Evolutionary conservation across 2,797 vertebrate genomes (phyloP).

Genomic region (Chaetophractus vellerosus): DNA sequence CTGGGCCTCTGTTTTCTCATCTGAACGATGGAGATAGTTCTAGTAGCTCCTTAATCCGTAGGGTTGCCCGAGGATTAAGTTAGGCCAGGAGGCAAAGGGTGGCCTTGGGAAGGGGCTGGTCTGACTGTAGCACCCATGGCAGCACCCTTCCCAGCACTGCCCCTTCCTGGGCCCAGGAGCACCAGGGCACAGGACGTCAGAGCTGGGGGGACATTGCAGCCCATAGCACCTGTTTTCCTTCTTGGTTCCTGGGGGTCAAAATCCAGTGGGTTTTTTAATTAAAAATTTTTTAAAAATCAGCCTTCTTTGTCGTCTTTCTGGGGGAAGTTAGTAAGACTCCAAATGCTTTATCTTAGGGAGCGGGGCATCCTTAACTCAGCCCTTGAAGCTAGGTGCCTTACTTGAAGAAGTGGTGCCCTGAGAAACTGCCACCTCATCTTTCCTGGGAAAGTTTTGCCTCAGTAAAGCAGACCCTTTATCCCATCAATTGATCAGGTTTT

Average conservation of each 20-base stretch:
- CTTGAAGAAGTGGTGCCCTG: not conserved
- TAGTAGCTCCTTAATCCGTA: not conserved
- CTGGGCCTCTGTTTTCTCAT: slow-evolving; percentile 2
- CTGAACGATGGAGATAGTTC: not conserved
- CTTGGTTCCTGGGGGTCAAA: not conserved
- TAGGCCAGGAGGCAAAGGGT: not conserved
- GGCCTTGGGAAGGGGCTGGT: too few species aligned
- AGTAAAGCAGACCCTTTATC: not conserved
- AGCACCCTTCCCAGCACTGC: not conserved
- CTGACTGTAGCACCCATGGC: too few species aligned
- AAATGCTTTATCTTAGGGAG: not conserved
- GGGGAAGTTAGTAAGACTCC: not conserved
- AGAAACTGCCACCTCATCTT: not conserved
- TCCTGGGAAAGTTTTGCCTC: not conserved
- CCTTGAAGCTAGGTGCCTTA: too few species aligned
- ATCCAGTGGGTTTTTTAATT: not conserved
- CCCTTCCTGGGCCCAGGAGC: not conserved
- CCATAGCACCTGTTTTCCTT: too few species aligned
- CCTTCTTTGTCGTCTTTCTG: not conserved
- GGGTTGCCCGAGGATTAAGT: not conserved
- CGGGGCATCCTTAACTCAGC: accelerated
- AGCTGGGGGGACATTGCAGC: not conserved
- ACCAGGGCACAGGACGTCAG: not conserved
- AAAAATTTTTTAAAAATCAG: not conserved
- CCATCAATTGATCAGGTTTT: not conserved